Percentiles rank a stretch among this genome's conserved stretches.
These are phyloP conservation scores for Eubasilissa splendida DNA, from an alignment of 2,888 invertebrate genomes.

Conservation along the genomic window DNA sequence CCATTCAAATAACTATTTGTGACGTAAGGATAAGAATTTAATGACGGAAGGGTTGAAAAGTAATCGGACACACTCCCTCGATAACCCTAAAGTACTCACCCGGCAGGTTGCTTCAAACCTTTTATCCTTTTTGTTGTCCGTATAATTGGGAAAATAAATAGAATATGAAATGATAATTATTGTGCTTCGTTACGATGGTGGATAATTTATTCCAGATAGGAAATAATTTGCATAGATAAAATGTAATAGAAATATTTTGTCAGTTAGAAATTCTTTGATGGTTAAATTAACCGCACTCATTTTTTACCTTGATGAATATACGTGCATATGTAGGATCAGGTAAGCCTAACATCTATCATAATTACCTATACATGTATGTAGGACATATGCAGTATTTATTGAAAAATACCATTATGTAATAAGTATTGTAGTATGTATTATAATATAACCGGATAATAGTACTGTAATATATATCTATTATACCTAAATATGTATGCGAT, in stretches of 20 bases:
- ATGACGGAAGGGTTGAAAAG: constrained; percentile 20
- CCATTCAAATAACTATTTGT: constrained; percentile 7
- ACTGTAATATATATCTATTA: too few relatives aligned
- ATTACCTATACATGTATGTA: too few relatives aligned
- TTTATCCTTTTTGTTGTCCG: constrained; percentile 22
- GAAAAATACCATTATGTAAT: too few relatives aligned
- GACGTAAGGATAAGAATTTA: constrained; percentile 24
- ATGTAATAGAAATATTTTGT: constrained; percentile 23
- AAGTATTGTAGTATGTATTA: too few relatives aligned
- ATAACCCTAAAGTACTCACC: constrained; percentile 3
- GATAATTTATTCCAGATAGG: constrained; percentile 23
- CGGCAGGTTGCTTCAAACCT: constrained; percentile 9
- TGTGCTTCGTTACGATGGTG: background rate
- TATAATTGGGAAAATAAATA: constrained; percentile 26
- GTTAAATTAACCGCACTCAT: background rate
- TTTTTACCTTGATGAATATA: background rate
- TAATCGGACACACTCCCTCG: background rate
- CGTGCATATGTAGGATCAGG: too few relatives aligned
- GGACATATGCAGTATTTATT: too few relatives aligned
- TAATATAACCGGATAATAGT: too few relatives aligned
- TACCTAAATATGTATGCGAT: too few relatives aligned
- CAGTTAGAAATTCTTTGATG: constrained; percentile 24
- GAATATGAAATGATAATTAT: constrained; percentile 23
- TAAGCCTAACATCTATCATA: too few relatives aligned
- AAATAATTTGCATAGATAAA: constrained; percentile 27